A percentile compares a stretch with the other conserved stretches of the same genome.
phyloP scores from a whole-genome alignment of 2,113 vertebrate species.

The Microtus montanus region DNA sequence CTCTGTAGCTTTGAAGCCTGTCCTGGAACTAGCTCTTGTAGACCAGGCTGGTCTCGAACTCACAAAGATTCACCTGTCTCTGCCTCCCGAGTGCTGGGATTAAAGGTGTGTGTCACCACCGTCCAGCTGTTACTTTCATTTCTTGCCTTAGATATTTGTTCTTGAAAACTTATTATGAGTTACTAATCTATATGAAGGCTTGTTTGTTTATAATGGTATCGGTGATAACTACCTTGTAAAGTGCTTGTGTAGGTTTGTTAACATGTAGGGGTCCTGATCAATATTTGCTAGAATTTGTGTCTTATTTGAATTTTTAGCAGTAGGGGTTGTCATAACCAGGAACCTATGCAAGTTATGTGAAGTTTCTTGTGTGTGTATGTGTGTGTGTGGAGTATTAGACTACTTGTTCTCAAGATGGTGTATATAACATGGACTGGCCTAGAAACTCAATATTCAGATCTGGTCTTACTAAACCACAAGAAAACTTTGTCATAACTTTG shows the following conservation, averaged over 20 bases:
- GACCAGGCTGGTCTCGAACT: too few species aligned
- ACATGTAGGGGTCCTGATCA: not conserved
- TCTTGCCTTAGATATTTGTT: constrained; percentile 33
- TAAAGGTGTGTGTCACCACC: too few species aligned
- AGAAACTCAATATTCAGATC: constrained; percentile 15
- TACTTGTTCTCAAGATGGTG: not conserved
- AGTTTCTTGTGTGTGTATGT: not conserved
- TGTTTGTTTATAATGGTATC: constrained; percentile 44
- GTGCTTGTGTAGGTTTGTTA: constrained; percentile 44
- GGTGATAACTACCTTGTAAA: not conserved
- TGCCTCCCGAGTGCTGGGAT: too few species aligned
- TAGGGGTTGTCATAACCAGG: not conserved
- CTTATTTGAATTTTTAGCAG: constrained; percentile 39
- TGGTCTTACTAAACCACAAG: constrained; percentile 23
- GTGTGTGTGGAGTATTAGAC: not conserved
- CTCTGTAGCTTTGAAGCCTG: too few species aligned
- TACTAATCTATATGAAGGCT: constrained; percentile 19
- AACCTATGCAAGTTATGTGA: not conserved
- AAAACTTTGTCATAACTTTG: constrained; percentile 23
- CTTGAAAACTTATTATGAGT: not conserved
- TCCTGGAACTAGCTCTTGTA: too few species aligned
- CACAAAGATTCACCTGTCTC: too few species aligned
- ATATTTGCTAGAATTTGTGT: constrained; percentile 26
- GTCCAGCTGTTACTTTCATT: not conserved
- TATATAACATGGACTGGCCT: not conserved